Evolutionary conservation across 2,888 invertebrate species (phyloP).

Genomic region (Cistogaster globosa): DNA sequence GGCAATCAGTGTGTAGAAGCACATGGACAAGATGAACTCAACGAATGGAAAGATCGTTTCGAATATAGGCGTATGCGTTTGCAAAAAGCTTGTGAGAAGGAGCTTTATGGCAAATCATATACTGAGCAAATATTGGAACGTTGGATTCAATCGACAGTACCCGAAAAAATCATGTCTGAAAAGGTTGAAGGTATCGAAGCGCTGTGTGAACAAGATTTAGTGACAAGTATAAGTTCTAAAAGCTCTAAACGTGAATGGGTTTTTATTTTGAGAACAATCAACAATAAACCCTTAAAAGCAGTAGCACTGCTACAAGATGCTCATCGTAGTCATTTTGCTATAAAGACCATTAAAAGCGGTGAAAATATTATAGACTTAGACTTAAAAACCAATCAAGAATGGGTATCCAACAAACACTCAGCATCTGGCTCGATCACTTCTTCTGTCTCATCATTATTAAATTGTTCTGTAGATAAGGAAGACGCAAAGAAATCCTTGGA

Average conservation of each 20-base stretch:
- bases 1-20: conserved; percentile 90
- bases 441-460: conserved; percentile 44
- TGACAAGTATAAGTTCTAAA: conserved; percentile 86
- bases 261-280: conserved; percentile 84
- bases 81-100: conserved; percentile 87
- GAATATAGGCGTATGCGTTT: conserved; percentile 87
- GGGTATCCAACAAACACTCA: conserved; percentile 80
- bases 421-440: conserved; percentile 44
- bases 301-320: conserved; percentile 88
- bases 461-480: conserved; percentile 62
- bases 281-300: conserved; percentile 84
- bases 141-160: conserved; percentile 86
- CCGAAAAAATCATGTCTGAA: conserved; percentile 86
- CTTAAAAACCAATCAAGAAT: conserved; percentile 84
- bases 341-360: conserved; percentile 83
- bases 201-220: conserved; percentile 85
- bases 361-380: conserved; percentile 78
- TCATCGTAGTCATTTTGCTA: conserved; percentile 87
- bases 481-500: conserved; percentile 54
- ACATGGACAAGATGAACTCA: conserved; percentile 88
- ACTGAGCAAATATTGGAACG: conserved; percentile 87
- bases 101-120: conserved; percentile 86
- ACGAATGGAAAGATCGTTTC: conserved; percentile 89
- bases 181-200: conserved; percentile 86
- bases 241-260: conserved; percentile 86